These are phyloP conservation scores for Varecia variegata DNA, from an alignment of 2,797 vertebrate species.

Conservation along the genomic window DNA sequence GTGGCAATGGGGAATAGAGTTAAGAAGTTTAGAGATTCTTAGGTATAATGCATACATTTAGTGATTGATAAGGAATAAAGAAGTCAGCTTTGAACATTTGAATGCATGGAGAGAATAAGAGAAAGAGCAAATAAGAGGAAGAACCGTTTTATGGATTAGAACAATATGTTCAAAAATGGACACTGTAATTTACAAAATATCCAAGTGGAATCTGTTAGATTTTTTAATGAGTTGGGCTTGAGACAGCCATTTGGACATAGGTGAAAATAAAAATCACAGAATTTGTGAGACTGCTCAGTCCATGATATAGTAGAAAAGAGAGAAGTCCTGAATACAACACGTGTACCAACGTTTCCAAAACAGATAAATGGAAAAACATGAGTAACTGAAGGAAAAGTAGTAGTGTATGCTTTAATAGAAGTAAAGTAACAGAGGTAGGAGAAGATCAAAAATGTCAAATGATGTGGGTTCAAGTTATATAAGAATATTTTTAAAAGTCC, in stretches of 20 bases:
- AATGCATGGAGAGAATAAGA: not conserved
- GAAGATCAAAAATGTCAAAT: not conserved
- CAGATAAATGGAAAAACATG: not conserved
- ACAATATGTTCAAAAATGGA: not conserved
- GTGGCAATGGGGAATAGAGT: not conserved
- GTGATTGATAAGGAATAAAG: not conserved
- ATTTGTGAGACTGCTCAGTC: not conserved
- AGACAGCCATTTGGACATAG: not conserved
- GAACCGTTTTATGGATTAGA: not conserved
- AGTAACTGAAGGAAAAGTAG: not conserved
- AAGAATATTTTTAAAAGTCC: not conserved
- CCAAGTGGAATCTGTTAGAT: not conserved
- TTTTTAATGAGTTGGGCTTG: not conserved
- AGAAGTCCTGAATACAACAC: not conserved
- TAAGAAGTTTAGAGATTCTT: not conserved
- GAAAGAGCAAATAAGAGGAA: not conserved
- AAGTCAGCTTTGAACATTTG: not conserved
- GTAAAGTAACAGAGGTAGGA: not conserved
- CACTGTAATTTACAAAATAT: not conserved
- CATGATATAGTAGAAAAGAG: not conserved
- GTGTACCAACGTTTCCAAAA: not conserved
- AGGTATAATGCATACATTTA: not conserved
- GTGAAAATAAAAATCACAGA: not conserved
- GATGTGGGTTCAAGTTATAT: not conserved
- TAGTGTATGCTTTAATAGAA: not conserved